These are phyloP conservation scores for Alces alces DNA, from an alignment of 2,113 vertebrate species.

Conservation along the genomic window DNA sequence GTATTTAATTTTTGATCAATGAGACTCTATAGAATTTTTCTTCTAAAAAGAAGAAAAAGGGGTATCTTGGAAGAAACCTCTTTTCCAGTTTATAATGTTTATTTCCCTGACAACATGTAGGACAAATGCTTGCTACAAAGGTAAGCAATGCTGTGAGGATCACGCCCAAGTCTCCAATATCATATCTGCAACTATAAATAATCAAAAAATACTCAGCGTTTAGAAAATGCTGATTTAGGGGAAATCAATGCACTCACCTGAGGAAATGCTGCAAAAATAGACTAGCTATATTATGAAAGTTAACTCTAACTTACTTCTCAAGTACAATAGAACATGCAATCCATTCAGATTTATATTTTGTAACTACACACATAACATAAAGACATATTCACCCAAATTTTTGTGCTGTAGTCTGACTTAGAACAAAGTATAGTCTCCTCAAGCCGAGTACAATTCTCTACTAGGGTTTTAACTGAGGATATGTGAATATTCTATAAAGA, in stretches of 20 bases:
- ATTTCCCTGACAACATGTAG: background rate
- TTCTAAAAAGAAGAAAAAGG: background rate
- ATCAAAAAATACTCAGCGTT: background rate
- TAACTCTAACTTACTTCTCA: conserved; percentile 11
- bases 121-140: background rate
- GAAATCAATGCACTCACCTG: background rate
- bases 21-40: background rate
- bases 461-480: background rate
- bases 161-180: background rate
- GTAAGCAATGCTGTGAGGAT: background rate
- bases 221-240: background rate
- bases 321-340: background rate
- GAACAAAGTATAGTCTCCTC: background rate
- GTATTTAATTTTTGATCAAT: background rate
- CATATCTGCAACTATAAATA: background rate
- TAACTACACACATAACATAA: background rate
- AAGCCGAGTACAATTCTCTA: background rate
- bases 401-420: background rate
- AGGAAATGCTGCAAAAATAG: background rate
- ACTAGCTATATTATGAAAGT: background rate
- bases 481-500: background rate
- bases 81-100: background rate
- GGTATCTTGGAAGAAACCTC: background rate
- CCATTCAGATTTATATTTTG: background rate
- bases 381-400: background rate